Evolutionary conservation across 2,113 vertebrate species (phyloP).

Genomic region (Phalacrocorax aristotelis): DNA sequence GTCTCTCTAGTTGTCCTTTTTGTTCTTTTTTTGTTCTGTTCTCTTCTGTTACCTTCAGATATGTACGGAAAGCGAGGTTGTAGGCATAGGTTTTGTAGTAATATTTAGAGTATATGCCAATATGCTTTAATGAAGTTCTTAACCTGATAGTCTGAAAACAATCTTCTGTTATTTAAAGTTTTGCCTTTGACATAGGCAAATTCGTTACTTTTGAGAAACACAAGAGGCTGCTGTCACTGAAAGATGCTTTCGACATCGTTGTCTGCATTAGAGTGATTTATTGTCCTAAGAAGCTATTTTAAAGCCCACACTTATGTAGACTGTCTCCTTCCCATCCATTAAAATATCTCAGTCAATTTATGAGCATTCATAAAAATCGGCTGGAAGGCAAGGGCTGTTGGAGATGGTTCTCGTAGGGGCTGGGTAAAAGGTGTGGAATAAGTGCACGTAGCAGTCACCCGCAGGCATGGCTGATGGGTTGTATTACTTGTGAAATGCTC

Average conservation of each 20-base stretch:
- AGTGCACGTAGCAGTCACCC: too few species aligned
- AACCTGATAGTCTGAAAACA: not conserved
- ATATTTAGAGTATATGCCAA: not conserved
- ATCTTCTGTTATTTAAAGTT: not conserved
- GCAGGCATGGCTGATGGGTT: too few species aligned
- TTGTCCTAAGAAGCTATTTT: not conserved
- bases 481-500: not conserved
- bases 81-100: not conserved
- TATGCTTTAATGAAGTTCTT: not conserved
- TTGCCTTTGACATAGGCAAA: not conserved
- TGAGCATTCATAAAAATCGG: rapidly evolving
- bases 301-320: not conserved
- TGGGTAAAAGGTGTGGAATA: not conserved
- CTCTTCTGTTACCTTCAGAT: not conserved
- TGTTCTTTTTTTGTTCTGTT: not conserved
- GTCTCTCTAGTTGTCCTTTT: not conserved
- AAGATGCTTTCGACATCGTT: not conserved
- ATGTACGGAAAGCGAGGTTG: not conserved
- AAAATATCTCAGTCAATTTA: not conserved
- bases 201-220: not conserved
- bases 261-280: not conserved
- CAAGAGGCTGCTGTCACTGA: rapidly evolving
- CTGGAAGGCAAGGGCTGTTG: not conserved
- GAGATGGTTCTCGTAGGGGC: not conserved
- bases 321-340: not conserved